Evolutionary conservation across 1,140 invertebrate species (phyloP), one percentile per base, ranked within the genome.

Genomic region (Leptinotarsa undecemlineata): DNA sequence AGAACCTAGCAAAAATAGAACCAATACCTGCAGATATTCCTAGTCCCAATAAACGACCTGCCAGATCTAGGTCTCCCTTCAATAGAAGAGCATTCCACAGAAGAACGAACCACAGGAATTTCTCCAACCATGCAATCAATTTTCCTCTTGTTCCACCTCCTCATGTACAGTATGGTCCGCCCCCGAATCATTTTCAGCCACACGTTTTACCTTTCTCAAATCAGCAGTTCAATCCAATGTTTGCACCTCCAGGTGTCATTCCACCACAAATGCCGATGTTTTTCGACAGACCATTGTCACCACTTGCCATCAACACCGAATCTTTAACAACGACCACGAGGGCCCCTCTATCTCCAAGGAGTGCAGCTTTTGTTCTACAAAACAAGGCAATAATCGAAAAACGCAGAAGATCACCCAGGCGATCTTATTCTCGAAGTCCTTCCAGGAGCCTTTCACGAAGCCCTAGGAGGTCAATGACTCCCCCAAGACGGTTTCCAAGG

Each of bases 301-400:
- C 83, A 15, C 76, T 85, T 33, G 47, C 71, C 11, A 73, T 84
- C 15, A 81, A 83, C 66, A 80, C 82, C 4, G 83, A 84, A 71
- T 76, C 76, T 72, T 74, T 81, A 51, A 78, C 77, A 71, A 82
- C 78, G 20, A 77, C 79, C 42, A 81, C 81, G 0, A 77, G 81
- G 78, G 84, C 84, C 13, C 84, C 84, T 2, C 74, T 85, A 61
- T 85, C 84, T n/a, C 84, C 84, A 1, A 75, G 84, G 73, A 85
- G 84, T 74, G 84, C 84, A 11, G 82, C 82, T n/a, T 85, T 85
- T 76, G 84, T 85, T 4, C 68, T 85, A 64, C 72, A 85, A 76
- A 85, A 85, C 74, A 78, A 82, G 19, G 81, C 83, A 33, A 84
- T 84, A 13, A 80, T 85, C 8, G 84, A 85, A 72, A 82, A 81